Percentiles rank a stretch among this genome's conserved stretches.
Conservation (phyloP, 2,113 vertebrate species). For the Acrocephalus arundinaceus region DNA sequence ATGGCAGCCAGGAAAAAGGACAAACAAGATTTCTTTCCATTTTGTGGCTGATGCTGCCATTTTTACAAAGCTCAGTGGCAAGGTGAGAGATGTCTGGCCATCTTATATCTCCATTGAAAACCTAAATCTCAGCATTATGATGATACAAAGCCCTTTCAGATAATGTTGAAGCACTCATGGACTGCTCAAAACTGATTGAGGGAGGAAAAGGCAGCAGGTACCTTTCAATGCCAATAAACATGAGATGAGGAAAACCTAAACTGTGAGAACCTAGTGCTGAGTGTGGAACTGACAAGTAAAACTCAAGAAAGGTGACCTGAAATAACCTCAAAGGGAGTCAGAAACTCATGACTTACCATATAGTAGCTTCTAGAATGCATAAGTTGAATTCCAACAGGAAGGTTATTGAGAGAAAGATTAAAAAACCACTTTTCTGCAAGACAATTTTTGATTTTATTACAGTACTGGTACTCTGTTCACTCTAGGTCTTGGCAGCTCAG, state of each 20-base stretch:
- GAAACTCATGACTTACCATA: neutral
- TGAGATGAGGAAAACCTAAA: neutral
- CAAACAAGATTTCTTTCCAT: neutral
- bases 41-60: neutral
- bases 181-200: neutral
- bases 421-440: neutral
- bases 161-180: neutral
- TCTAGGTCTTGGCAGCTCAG: neutral
- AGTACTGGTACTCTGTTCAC: neutral
- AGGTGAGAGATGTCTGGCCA: neutral
- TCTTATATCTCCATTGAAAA: neutral
- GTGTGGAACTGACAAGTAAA: neutral
- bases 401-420: neutral
- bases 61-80: neutral
- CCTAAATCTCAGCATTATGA: neutral
- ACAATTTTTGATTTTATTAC: neutral
- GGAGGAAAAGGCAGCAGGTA: neutral
- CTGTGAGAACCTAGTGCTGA: neutral
- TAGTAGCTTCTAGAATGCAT: neutral
- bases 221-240: neutral
- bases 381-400: neutral
- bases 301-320: neutral
- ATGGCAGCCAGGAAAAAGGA: neutral
- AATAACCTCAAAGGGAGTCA: neutral
- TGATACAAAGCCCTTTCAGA: neutral